These are phyloP conservation scores for Entomyzon cyanotis DNA, from an alignment of 2,113 vertebrate genomes.

Conservation along the genomic window DNA sequence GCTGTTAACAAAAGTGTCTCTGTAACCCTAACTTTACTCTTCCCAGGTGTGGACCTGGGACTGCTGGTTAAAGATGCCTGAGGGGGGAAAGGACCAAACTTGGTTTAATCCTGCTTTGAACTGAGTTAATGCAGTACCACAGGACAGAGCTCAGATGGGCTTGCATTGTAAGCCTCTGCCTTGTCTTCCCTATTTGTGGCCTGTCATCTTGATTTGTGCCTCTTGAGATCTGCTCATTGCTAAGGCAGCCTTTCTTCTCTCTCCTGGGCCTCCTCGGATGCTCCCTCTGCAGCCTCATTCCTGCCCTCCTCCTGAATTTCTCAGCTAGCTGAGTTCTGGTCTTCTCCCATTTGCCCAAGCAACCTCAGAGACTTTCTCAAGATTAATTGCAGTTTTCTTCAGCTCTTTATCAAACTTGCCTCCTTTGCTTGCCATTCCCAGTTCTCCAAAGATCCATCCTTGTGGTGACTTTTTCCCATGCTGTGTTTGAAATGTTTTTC, in stretches of 20 bases:
- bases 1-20: constrained; percentile 29
- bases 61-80: not conserved
- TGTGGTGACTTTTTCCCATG: not conserved
- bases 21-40: not conserved
- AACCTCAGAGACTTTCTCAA: not conserved
- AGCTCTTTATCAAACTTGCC: not conserved
- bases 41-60: not conserved
- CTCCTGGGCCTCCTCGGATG: not conserved
- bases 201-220: not conserved
- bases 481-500: not conserved
- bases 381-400: not conserved
- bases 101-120: not conserved
- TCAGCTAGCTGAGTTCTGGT: not conserved
- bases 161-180: not conserved
- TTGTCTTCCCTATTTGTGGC: not conserved
- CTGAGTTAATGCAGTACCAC: not conserved
- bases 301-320: not conserved
- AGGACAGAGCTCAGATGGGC: not conserved
- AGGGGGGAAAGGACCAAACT: not conserved
- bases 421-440: not conserved
- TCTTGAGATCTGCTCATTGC: not conserved
- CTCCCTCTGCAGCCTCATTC: not conserved
- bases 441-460: not conserved
- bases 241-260: not conserved
- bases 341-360: not conserved